Percentiles rank a stretch among this genome's conserved stretches.
phyloP scores from a whole-genome alignment of 2,888 invertebrate species.

The Meghimatium bilineatum region DNA sequence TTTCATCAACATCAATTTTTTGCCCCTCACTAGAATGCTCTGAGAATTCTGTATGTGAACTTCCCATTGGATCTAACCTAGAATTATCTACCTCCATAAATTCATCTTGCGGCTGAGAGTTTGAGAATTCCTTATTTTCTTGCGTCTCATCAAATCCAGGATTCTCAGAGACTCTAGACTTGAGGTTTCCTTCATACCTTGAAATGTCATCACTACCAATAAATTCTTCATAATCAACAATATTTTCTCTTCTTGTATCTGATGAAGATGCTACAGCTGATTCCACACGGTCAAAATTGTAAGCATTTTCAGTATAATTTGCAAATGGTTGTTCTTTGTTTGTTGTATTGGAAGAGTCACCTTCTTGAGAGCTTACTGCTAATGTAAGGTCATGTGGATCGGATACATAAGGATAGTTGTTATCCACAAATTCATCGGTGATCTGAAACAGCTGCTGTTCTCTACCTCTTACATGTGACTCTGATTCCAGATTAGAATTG shows the following conservation, averaged over 20 bases:
- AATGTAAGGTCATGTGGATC: background rate
- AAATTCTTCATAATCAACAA: constrained; percentile 25
- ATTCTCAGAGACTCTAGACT: background rate
- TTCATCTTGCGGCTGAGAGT: background rate
- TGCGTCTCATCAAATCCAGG: background rate
- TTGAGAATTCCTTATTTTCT: background rate
- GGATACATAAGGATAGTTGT: background rate
- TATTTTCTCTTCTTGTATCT: background rate
- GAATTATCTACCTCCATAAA: background rate
- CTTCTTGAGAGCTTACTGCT: background rate
- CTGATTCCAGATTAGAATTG: constrained; percentile 49
- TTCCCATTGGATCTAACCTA: background rate
- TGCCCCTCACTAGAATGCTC: background rate
- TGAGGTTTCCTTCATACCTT: background rate
- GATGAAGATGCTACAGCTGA: background rate
- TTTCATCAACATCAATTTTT: background rate
- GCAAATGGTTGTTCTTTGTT: too few species aligned
- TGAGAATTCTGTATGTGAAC: too few species aligned
- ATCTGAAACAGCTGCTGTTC: constrained; percentile 7
- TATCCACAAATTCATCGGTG: background rate
- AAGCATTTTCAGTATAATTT: background rate
- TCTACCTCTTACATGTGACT: constrained; percentile 29
- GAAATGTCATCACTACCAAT: constrained; percentile 16
- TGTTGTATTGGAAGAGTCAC: background rate
- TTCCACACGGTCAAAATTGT: background rate